Evolutionary conservation across 35 echinoderm and acorn worm genomes (phyloP).

Genomic region (Strongylocentrotus purpuratus): DNA sequence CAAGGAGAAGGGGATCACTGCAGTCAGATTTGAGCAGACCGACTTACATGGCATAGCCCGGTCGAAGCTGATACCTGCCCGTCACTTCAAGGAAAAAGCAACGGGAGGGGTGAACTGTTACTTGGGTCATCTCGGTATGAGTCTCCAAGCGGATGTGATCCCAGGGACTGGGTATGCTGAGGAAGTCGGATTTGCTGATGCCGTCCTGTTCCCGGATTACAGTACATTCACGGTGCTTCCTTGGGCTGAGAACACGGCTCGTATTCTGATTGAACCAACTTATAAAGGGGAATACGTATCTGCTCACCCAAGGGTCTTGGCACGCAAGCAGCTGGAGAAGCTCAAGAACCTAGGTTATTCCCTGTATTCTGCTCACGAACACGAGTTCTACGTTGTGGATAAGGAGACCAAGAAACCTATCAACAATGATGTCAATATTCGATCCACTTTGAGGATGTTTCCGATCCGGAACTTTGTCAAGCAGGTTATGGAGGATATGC

Average conservation of each 20-base stretch:
- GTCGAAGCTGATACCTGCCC: constrained; percentile 67
- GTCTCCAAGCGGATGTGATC: constrained; percentile 39
- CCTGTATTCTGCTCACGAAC: constrained; percentile 42
- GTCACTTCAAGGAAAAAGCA: constrained; percentile 76
- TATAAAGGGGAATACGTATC: constrained; percentile 39
- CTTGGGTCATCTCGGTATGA: constrained; percentile 27
- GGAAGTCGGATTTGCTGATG: constrained; percentile 57
- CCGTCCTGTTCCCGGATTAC: constrained; percentile 59
- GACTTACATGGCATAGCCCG: constrained; percentile 65
- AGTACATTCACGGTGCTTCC: constrained; percentile 69
- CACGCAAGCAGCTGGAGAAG: constrained; percentile 32
- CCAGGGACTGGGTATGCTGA: constrained; percentile 40
- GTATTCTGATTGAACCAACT: constrained; percentile 52
- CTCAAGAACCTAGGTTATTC: constrained; percentile 47
- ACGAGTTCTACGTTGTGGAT: constrained; percentile 56
- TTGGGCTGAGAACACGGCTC: constrained; percentile 59
- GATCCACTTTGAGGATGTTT: constrained; percentile 13
- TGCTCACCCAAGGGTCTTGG: constrained; percentile 35
- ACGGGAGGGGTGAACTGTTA: constrained; percentile 57
- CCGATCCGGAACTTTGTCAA: not conserved
- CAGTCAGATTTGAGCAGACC: constrained; percentile 67
- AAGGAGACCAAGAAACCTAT: not conserved
- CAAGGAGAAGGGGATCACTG: constrained; percentile 49
- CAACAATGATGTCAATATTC: constrained; percentile 28
- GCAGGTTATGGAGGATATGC: constrained; percentile 32